A percentile compares a stretch with the other conserved stretches of the same genome.
These are phyloP conservation scores for Drosophila limbata DNA, from an alignment of 2,888 invertebrate genomes.

Conservation along the genomic window DNA sequence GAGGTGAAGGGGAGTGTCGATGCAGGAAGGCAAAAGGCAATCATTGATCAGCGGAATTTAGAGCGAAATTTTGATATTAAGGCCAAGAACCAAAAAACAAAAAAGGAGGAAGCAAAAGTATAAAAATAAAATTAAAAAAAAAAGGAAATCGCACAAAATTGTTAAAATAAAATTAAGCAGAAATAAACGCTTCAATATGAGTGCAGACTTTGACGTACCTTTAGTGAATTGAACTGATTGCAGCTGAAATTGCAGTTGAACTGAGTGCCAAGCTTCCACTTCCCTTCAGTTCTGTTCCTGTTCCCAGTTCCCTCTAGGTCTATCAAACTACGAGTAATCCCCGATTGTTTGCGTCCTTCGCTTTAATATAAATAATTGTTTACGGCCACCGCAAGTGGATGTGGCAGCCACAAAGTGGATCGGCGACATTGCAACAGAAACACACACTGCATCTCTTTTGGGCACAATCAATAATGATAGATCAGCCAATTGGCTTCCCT, in stretches of 20 bases:
- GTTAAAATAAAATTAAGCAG: slow-evolving; percentile 79
- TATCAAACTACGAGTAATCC: slow-evolving; percentile 21
- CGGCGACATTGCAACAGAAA: slow-evolving; percentile 42
- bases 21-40: slow-evolving; percentile 74
- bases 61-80: slow-evolving; percentile 81
- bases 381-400: slow-evolving; percentile 60
- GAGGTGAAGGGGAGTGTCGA: slow-evolving; percentile 16
- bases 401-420: slow-evolving; percentile 50
- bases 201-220: slow-evolving; percentile 22
- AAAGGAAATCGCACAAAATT: slow-evolving; percentile 59
- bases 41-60: slow-evolving; percentile 82
- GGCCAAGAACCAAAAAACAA: slow-evolving; percentile 62
- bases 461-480: slow-evolving; percentile 82
- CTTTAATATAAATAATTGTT: slow-evolving; percentile 77
- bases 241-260: slow-evolving; percentile 16
- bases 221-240: slow-evolving; percentile 36
- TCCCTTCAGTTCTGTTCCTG: not conserved
- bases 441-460: slow-evolving; percentile 64
- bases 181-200: slow-evolving; percentile 78
- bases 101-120: slow-evolving; percentile 55
- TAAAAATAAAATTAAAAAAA: slow-evolving; percentile 36
- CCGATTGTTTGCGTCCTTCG: slow-evolving; percentile 29
- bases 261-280: not conserved
- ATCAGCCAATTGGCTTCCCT: slow-evolving; percentile 54
- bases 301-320: slow-evolving; percentile 18